Evolutionary conservation across 2,797 vertebrate genomes (phyloP).

Genomic region (Sandelia bainsii): DNA sequence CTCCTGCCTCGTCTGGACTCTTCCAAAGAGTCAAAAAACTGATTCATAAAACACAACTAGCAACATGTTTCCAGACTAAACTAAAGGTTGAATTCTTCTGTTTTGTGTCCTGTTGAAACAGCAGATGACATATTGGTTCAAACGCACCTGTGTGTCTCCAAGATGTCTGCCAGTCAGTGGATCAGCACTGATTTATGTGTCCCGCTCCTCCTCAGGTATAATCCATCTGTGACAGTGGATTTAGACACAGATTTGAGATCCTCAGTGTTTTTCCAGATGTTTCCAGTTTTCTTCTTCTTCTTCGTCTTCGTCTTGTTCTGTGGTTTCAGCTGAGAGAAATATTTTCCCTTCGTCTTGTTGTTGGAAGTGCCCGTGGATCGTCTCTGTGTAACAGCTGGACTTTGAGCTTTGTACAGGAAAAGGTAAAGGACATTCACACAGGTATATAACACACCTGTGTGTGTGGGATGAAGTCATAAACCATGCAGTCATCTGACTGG

Average conservation of each 20-base stretch:
- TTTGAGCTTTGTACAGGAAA: slow-evolving; percentile 82
- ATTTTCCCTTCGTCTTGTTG: slow-evolving; percentile 4
- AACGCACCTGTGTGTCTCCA: slow-evolving; percentile 57
- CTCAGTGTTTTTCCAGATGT: not conserved
- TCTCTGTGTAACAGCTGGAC: slow-evolving; percentile 69
- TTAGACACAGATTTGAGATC: not conserved
- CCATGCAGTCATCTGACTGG: slow-evolving; percentile 5
- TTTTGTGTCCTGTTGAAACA: not conserved
- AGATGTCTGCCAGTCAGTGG: slow-evolving; percentile 61
- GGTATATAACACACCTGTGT: slow-evolving; percentile 37
- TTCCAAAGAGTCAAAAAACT: too few relatives aligned
- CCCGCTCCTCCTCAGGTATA: slow-evolving; percentile 60
- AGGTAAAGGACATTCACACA: slow-evolving; percentile 64
- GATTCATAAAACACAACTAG: too few relatives aligned
- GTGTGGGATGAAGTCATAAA: slow-evolving; percentile 53
- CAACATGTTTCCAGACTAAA: too few relatives aligned
- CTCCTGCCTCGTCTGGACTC: too few relatives aligned
- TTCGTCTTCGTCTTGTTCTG: not conserved
- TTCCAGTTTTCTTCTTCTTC: not conserved
- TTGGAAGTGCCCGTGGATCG: slow-evolving; percentile 19
- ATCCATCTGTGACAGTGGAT: slow-evolving; percentile 65
- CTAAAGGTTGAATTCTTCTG: too few relatives aligned
- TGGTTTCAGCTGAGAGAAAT: not conserved
- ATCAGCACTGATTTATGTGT: slow-evolving; percentile 2
- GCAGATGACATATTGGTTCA: slow-evolving; percentile 32